These are phyloP conservation scores for Hyperopisus bebe DNA, from an alignment of 2,113 vertebrate species.

Conservation along the genomic window DNA sequence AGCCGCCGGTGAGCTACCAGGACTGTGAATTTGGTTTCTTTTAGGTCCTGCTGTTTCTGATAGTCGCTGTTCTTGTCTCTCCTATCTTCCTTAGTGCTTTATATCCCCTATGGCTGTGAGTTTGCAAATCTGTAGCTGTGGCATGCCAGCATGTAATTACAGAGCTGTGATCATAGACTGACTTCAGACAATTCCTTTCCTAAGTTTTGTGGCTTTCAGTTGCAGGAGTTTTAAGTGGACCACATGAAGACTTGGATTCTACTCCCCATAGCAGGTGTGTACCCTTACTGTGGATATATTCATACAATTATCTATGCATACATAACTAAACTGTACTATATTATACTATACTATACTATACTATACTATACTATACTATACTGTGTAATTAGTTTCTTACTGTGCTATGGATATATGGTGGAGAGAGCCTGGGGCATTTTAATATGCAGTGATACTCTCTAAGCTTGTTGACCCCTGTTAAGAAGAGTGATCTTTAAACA, in stretches of 20 bases:
- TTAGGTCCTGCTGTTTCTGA: not conserved
- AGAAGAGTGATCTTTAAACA: not conserved
- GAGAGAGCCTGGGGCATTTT: not conserved
- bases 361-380: not conserved
- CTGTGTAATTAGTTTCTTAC: not conserved
- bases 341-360: not conserved
- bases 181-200: not conserved
- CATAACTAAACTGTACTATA: not conserved
- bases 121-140: not conserved
- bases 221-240: slow-evolving; percentile 22
- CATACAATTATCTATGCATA: not conserved
- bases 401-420: not conserved
- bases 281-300: not conserved
- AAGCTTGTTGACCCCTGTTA: not conserved
- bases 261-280: slow-evolving; percentile 53
- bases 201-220: not conserved
- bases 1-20: not conserved
- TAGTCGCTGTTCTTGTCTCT: not conserved
- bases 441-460: not conserved
- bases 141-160: not conserved
- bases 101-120: not conserved
- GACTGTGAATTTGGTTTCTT: not conserved
- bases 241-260: slow-evolving; percentile 44
- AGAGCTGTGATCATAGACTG: not conserved
- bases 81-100: not conserved